Base-by-base conservation (phyloP, 2,113 vertebrate species). In the Atrichornis clamosus region DNA sequence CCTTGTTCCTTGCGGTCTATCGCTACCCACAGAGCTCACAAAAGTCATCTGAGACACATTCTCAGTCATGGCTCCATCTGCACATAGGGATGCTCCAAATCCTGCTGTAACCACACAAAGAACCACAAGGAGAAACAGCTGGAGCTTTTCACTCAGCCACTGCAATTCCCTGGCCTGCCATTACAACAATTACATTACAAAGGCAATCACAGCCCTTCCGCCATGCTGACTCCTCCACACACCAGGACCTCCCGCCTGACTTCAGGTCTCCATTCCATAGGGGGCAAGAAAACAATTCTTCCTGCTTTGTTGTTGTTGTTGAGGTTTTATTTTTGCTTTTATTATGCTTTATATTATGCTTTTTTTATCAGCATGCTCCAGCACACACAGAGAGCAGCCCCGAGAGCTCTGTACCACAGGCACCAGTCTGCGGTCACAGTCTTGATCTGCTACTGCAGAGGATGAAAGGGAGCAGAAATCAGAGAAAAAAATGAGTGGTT, bases 131-230 rank as follows among this genome's bases (percentile, higher is more conserved):
- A 87, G 69, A 88, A 91, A 93, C 8, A 42, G 42, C 30, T 92
- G 93, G 65, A 94, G 76, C 26, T 81, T 81, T 91, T 87, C 84
- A 82, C 76, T 60, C 47, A 89, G 84, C 72, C 90, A 60, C 93
- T 77, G 65, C 89, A 96, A 95, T 94, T 96, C 94, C 90, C 80
- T 37, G 64, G 32, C 44, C 92, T 92, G 82, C 42, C 72, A 95
- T 96, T 89, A 95, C 42, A 64, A 85, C 84, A 96, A 96, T 96
- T 92, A 89, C 52, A 47, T 77, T 76, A 65, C 76, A 95, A 87
- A 87, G 64, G 83, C 88, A 86, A 75, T 90, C 85, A 75, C 80
- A 90, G 73, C 74, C 84, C 39, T 89, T 80, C 79, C 2, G 8
- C 81, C 74, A n/a, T 4, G 47, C 27, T 2, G 14, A 56, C 76